Conservation (phyloP, 2,888 invertebrate species). For the Ophioninae sp. region DNA sequence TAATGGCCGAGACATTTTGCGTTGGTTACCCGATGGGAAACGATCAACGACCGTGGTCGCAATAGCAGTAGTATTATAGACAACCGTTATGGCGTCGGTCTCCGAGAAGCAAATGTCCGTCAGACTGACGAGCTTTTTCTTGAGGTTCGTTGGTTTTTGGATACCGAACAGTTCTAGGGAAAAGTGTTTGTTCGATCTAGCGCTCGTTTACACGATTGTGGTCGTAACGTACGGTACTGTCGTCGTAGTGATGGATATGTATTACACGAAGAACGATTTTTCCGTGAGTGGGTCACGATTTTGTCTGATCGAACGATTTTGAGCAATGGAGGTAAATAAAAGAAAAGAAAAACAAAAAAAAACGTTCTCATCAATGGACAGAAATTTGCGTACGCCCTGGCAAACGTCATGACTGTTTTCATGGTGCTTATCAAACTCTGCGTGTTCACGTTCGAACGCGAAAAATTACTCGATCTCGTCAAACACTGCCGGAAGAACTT, state of each 20-base stretch:
- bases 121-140: slow-evolving; percentile 53
- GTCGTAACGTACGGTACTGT: slow-evolving; percentile 45
- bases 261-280: slow-evolving; percentile 60
- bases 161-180: slow-evolving; percentile 38
- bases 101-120: slow-evolving; percentile 59
- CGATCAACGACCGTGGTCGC: no score
- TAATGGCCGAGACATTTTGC: slow-evolving; percentile 35
- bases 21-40: no score
- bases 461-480: slow-evolving; percentile 53
- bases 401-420: slow-evolving; percentile 58
- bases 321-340: no score
- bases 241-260: slow-evolving; percentile 55
- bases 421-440: slow-evolving; percentile 55
- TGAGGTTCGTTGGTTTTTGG: slow-evolving; percentile 65
- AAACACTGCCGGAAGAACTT: slow-evolving; percentile 52
- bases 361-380: not conserved
- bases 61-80: no score
- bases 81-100: slow-evolving; percentile 13
- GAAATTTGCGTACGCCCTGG: slow-evolving; percentile 60
- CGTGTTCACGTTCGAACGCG: slow-evolving; percentile 52
- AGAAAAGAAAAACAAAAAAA: no score
- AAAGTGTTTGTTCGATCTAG: slow-evolving; percentile 47
- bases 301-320: not conserved
- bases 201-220: slow-evolving; percentile 55
- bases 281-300: slow-evolving; percentile 58